These are phyloP conservation scores for Phalacrocorax brasilianus DNA, from an alignment of 2,113 vertebrate genomes.

Conservation along the genomic window DNA sequence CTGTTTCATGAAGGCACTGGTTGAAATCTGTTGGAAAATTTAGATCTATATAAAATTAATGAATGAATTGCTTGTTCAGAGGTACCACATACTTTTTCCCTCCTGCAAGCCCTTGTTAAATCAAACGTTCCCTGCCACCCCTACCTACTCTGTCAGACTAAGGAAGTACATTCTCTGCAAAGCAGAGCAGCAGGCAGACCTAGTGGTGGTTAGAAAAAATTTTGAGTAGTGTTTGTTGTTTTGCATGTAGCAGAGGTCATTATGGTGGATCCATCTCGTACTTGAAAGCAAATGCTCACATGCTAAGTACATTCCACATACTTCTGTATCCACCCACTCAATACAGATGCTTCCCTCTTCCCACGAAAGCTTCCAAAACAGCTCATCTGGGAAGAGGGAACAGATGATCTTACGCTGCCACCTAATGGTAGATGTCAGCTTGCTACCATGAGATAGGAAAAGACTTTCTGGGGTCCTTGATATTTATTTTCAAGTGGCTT, in stretches of 20 bases:
- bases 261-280: conserved; percentile 67
- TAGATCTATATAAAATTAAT: not conserved
- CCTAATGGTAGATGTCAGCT: conserved; percentile 70
- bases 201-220: not conserved
- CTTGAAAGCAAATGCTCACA: conserved; percentile 48
- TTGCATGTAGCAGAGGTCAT: conserved; percentile 67
- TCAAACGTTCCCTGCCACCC: not conserved
- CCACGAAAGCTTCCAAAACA: not conserved
- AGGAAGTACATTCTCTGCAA: not conserved
- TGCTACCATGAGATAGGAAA: not conserved
- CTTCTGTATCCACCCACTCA: conserved; percentile 50
- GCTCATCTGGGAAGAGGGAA: not conserved
- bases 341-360: conserved; percentile 14
- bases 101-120: not conserved
- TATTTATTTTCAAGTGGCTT: not conserved
- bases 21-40: not conserved
- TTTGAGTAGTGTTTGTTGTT: conserved; percentile 6
- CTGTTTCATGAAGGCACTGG: not conserved
- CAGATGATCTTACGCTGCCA: conserved; percentile 73
- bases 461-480: not conserved
- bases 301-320: conserved; percentile 50
- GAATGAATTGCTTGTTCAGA: not conserved
- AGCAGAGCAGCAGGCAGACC: not conserved
- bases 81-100: not conserved
- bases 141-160: not conserved